phyloP scores from a whole-genome alignment of 2,113 vertebrate genomes.

The Pholis gunnellus region DNA sequence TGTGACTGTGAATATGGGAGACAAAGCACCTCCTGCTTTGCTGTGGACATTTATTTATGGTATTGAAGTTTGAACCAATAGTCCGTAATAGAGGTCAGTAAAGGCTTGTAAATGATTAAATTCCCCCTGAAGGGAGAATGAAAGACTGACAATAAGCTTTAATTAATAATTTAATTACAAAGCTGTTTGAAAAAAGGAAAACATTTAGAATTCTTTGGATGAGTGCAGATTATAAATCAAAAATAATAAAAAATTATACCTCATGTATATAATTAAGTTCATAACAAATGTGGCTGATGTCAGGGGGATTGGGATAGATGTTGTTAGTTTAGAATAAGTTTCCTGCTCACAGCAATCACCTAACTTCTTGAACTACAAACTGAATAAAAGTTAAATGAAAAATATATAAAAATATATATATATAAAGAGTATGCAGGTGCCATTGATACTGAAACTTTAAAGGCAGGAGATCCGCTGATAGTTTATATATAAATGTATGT shows the following conservation, averaged over 20 bases:
- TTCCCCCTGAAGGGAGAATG: background rate
- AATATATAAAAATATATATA: constrained; percentile 4
- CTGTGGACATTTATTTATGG: background rate
- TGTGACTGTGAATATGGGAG: constrained; percentile 6
- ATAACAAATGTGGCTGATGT: constrained; percentile 13
- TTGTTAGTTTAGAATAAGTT: constrained; percentile 17
- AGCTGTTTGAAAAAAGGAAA: background rate
- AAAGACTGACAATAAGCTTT: constrained; percentile 18
- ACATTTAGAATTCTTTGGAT: background rate
- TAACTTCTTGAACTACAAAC: background rate
- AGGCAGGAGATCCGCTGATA: background rate
- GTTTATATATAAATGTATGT: no score
- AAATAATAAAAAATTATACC: constrained; percentile 8
- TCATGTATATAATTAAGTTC: constrained; percentile 27
- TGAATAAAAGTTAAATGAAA: background rate
- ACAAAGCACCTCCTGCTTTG: background rate
- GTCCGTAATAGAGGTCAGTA: constrained; percentile 18
- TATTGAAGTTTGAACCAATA: background rate
- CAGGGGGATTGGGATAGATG: constrained; percentile 2
- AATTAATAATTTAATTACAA: constrained; percentile 24
- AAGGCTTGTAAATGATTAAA: constrained; percentile 27
- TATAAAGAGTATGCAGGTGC: background rate
- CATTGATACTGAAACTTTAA: background rate
- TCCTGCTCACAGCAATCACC: no score
- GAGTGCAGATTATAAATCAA: constrained; percentile 23